These are phyloP conservation scores for Mesorhabditis sp. DNA, from an alignment of 2,888 invertebrate species.

Conservation along the genomic window DNA sequence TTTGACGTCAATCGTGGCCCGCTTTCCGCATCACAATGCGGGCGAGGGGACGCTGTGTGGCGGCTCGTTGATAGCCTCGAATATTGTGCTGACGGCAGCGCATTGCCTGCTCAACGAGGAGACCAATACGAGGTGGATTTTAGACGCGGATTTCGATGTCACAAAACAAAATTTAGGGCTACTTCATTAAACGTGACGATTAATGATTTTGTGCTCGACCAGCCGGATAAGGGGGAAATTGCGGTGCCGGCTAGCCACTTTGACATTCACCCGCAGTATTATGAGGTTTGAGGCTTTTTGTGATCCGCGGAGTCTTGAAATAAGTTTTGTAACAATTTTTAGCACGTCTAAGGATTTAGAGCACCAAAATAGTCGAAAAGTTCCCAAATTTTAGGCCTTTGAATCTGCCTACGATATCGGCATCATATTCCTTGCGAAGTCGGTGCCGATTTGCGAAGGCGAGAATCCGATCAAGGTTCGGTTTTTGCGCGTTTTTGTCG, in stretches of 20 bases:
- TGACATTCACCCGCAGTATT: slow-evolving; percentile 4
- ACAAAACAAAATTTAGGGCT: neutral
- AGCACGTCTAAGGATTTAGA: too few species aligned
- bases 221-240: neutral
- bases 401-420: too few species aligned
- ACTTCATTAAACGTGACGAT: neutral
- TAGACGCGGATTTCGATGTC: neutral
- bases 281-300: neutral
- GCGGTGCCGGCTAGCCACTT: neutral
- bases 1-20: neutral
- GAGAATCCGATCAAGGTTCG: too few species aligned
- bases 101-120: neutral
- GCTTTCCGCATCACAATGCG: neutral
- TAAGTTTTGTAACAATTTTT: too few species aligned
- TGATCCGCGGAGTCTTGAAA: neutral
- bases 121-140: neutral
- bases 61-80: neutral
- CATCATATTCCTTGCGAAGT: too few species aligned
- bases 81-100: neutral
- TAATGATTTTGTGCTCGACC: neutral
- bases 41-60: neutral
- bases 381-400: too few species aligned
- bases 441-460: too few species aligned
- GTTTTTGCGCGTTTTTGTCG: too few species aligned
- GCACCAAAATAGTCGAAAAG: too few species aligned